phyloP scores from a whole-genome alignment of 2,113 vertebrate genomes.

The Tamias sibiricus region DNA sequence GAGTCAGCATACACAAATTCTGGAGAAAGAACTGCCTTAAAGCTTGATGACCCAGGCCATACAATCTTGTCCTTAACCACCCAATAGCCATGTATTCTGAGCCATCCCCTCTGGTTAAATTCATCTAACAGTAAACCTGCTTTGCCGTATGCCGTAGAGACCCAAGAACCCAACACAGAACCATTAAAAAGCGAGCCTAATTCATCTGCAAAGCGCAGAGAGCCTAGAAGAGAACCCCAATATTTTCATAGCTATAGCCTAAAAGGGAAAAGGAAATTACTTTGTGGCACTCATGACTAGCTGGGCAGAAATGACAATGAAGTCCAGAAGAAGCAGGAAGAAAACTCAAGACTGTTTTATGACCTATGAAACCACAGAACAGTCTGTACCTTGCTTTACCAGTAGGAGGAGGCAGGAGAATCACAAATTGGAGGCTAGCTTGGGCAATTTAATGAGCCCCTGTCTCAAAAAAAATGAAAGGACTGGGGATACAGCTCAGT shows the following conservation, averaged over 20 bases:
- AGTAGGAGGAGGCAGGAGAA: no score
- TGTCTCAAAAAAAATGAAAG: background rate
- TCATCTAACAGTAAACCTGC: slow-evolving; percentile 2
- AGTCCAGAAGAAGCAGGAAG: background rate
- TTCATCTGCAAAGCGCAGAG: background rate
- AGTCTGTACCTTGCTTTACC: background rate
- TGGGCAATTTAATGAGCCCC: background rate
- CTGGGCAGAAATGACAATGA: background rate
- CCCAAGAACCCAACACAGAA: background rate
- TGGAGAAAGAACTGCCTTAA: slow-evolving; percentile 29
- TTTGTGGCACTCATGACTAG: background rate
- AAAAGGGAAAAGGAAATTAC: background rate
- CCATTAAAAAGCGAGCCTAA: background rate
- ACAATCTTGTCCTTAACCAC: background rate
- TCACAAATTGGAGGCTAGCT: background rate
- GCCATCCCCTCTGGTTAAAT: background rate
- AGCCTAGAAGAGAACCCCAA: background rate
- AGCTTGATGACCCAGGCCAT: background rate
- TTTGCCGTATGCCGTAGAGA: background rate
- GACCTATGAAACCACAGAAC: background rate
- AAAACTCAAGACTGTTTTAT: background rate
- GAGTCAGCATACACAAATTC: background rate
- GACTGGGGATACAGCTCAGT: background rate
- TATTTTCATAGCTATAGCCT: background rate
- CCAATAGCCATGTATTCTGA: background rate